phyloP scores from a whole-genome alignment of 2,113 vertebrate species.

The Megaceryle maxima region DNA sequence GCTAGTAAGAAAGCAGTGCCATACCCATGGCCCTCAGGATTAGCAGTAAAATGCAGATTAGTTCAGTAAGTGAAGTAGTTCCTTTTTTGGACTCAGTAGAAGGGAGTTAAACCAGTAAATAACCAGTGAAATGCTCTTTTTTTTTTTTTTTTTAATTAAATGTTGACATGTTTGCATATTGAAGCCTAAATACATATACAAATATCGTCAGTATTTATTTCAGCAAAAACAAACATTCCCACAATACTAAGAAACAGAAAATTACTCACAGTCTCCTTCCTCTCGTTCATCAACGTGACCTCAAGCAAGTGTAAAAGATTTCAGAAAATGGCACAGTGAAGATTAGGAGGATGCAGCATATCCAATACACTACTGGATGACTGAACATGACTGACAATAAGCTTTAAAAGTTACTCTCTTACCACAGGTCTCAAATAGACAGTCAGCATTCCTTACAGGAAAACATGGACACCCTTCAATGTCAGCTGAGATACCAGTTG shows the following conservation, averaged over 20 bases:
- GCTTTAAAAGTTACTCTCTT: not conserved
- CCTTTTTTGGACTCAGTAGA: not conserved
- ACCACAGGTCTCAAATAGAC: not conserved
- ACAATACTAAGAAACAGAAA: not conserved
- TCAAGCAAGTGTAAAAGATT: not conserved
- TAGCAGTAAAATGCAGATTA: not conserved
- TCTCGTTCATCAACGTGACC: not conserved
- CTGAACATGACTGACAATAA: not conserved
- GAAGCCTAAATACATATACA: not conserved
- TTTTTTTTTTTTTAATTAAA: not conserved
- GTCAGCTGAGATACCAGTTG: not conserved
- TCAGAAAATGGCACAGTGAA: not conserved
- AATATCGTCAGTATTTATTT: not conserved
- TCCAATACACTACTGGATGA: not conserved
- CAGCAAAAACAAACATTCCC: not conserved
- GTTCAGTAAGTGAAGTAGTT: not conserved
- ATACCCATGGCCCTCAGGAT: not conserved
- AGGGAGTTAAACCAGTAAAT: not conserved
- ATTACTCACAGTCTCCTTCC: not conserved
- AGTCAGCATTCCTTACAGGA: not conserved
- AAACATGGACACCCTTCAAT: not conserved
- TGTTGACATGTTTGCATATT: not conserved
- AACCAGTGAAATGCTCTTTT: not conserved
- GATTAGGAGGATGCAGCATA: not conserved
- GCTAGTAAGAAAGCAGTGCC: not conserved